A percentile compares a stretch with the other conserved stretches of the same genome.
Conservation (phyloP, 1,140 invertebrate species). For the Eurosta solidaginis region DNA sequence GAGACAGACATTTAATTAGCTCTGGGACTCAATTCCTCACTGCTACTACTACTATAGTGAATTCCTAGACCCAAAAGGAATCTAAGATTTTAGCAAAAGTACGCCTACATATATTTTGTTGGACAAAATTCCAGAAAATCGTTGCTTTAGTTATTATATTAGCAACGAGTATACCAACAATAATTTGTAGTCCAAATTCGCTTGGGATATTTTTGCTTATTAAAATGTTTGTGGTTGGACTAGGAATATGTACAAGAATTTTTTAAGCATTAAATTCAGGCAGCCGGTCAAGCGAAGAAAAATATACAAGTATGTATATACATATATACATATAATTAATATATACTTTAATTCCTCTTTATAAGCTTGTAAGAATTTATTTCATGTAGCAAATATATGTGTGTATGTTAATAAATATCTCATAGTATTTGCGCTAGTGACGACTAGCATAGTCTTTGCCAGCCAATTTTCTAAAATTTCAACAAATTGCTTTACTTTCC, state of each 20-base stretch:
- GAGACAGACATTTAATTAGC: too few relatives aligned
- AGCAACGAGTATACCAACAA: too few relatives aligned
- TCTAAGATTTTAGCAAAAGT: too few relatives aligned
- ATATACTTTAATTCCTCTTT: neutral
- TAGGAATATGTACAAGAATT: constrained; percentile 6
- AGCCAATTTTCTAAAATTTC: constrained; percentile 27
- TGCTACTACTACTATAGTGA: too few relatives aligned
- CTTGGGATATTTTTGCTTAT: constrained; percentile 13
- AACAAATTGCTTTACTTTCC: constrained; percentile 19
- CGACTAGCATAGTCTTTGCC: constrained; percentile 3
- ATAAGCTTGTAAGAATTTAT: constrained; percentile 1
- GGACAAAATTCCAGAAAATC: too few relatives aligned
- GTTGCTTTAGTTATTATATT: too few relatives aligned
- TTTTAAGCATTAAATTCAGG: neutral
- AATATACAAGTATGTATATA: neutral
- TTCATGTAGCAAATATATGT: neutral
- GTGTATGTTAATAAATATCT: neutral
- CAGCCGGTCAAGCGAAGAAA: neutral
- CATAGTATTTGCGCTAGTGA: neutral
- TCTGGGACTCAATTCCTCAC: too few relatives aligned
- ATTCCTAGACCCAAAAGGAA: too few relatives aligned
- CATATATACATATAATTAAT: too few relatives aligned
- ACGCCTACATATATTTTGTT: too few relatives aligned
- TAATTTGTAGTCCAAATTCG: neutral
- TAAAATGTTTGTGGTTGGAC: constrained; percentile 13